Evolutionary conservation across 2,113 vertebrate genomes (phyloP).

Genomic region (Pseudorasbora parva): DNA sequence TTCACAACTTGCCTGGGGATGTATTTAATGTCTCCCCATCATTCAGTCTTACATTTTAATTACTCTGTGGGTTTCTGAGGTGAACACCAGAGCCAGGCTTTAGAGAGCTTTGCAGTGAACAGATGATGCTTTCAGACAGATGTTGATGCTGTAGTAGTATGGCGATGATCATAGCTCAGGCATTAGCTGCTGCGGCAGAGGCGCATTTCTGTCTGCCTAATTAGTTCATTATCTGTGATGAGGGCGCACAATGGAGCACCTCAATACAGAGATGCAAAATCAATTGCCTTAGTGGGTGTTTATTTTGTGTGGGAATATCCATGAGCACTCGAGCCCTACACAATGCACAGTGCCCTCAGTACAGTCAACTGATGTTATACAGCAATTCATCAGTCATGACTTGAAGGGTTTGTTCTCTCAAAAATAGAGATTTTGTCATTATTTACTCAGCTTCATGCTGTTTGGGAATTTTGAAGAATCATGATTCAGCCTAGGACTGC

Average conservation of each 20-base stretch:
- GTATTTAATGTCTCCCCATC: constrained; percentile 31
- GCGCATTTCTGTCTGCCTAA: constrained; percentile 37
- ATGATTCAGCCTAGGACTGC: not conserved
- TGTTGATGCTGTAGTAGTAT: constrained; percentile 18
- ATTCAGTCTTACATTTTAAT: constrained; percentile 52
- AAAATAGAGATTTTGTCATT: not conserved
- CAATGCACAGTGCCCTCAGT: not conserved
- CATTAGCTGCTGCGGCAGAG: not conserved
- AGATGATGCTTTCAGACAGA: constrained; percentile 29
- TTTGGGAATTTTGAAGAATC: not conserved
- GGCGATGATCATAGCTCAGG: constrained; percentile 22
- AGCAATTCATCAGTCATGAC: not conserved
- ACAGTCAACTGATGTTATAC: constrained; percentile 1
- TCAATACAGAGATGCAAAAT: constrained; percentile 40
- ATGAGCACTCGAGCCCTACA: not conserved
- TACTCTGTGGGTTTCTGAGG: constrained; percentile 47
- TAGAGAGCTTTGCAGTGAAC: constrained; percentile 38
- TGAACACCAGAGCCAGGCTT: constrained; percentile 31
- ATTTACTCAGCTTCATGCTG: not conserved
- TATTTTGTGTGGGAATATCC: constrained; percentile 23
- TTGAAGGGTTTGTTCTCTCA: not conserved
- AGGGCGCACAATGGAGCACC: constrained; percentile 35
- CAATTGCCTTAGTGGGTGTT: constrained; percentile 25
- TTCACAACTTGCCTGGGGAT: constrained; percentile 17
- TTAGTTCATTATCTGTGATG: constrained; percentile 34